A percentile compares a stretch with the other conserved stretches of the same genome.
These are phyloP conservation scores for Pampus argenteus DNA, from an alignment of 2,797 vertebrate genomes.

Conservation along the genomic window DNA sequence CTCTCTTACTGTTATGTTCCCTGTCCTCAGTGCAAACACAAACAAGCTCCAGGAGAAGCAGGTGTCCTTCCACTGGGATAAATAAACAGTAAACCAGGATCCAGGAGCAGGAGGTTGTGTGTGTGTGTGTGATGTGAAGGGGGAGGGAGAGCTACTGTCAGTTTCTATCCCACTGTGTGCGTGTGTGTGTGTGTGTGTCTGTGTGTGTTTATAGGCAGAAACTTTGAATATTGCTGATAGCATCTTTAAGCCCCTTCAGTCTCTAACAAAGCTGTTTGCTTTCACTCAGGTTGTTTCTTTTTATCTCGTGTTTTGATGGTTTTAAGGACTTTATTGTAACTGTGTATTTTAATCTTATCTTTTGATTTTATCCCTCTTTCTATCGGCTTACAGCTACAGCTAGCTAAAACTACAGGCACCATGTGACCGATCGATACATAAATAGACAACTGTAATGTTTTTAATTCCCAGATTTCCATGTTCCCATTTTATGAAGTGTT, in stretches of 20 bases:
- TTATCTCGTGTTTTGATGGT: conserved; percentile 21
- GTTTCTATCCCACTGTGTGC: conserved; percentile 49
- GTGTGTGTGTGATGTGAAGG: conserved; percentile 19
- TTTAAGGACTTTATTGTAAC: conserved; percentile 20
- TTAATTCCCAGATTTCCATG: not conserved
- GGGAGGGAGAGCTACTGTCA: conserved; percentile 23
- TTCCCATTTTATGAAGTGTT: not conserved
- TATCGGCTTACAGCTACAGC: conserved; percentile 18
- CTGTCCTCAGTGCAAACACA: conserved; percentile 82
- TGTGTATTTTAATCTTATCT: conserved; percentile 16
- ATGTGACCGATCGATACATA: too few species aligned
- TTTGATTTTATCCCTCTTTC: conserved; percentile 21
- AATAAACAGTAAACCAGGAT: conserved; percentile 83
- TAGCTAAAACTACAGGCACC: too few species aligned
- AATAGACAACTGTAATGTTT: not conserved
- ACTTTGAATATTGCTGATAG: conserved; percentile 78
- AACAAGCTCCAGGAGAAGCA: conserved; percentile 79
- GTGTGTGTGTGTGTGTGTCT: conserved; percentile 21
- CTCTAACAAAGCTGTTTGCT: conserved; percentile 71
- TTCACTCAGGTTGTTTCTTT: conserved; percentile 60
- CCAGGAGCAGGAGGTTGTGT: conserved; percentile 68
- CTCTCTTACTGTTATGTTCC: conserved; percentile 56
- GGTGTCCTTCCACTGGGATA: conserved; percentile 78
- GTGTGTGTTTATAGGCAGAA: conserved; percentile 46
- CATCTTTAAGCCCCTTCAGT: conserved; percentile 76